These are phyloP conservation scores for Somateria mollissima DNA, from an alignment of 2,797 vertebrate genomes.

Conservation along the genomic window DNA sequence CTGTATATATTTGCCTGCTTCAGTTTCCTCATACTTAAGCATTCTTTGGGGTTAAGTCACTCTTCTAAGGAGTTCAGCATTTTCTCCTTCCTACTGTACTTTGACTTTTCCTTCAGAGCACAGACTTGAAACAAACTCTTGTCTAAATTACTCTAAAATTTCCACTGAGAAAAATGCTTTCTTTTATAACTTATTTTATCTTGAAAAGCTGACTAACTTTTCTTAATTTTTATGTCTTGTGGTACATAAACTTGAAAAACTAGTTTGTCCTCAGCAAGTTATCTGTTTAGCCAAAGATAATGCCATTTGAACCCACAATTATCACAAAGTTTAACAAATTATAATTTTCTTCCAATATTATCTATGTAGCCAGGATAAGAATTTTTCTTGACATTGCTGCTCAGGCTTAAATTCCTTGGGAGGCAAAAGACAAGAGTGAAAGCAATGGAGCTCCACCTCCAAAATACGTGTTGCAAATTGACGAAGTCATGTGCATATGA, in stretches of 20 bases:
- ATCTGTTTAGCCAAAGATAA: not conserved
- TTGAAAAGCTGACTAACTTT: not conserved
- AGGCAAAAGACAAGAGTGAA: not conserved
- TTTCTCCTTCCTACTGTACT: not conserved
- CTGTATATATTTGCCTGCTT: not conserved
- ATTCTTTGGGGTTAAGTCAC: not conserved
- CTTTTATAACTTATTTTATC: not conserved
- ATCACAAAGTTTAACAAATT: not conserved
- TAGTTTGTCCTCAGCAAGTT: not conserved
- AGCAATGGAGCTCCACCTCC: not conserved
- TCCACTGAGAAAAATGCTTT: not conserved
- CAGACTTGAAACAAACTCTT: not conserved
- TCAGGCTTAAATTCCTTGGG: not conserved
- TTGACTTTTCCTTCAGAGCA: not conserved
- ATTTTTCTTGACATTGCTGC: not conserved
- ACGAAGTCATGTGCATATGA: not conserved
- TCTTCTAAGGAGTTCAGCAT: not conserved
- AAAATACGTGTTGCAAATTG: conserved; percentile 10
- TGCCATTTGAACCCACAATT: not conserved
- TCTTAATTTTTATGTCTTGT: not conserved
- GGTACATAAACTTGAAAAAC: not conserved
- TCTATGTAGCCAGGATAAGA: not conserved
- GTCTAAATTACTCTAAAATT: not conserved
- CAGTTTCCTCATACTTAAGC: not conserved
- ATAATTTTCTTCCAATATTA: not conserved